Conservation (phyloP, 2,888 invertebrate genomes). For the Sinotaia quadrata region DNA sequence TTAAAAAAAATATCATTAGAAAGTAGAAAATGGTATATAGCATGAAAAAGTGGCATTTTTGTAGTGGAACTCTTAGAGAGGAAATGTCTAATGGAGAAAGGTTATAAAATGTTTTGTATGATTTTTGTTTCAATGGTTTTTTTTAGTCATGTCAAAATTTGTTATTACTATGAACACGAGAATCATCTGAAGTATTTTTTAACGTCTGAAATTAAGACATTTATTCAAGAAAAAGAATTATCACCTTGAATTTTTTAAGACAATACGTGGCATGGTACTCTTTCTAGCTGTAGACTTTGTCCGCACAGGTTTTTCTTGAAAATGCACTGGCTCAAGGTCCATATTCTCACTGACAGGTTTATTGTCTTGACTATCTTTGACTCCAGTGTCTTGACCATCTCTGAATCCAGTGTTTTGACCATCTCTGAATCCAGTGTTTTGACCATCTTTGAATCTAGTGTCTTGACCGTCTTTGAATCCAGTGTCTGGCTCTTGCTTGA, state of each 20-base stretch:
- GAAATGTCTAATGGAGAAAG: too few species aligned
- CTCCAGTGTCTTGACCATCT: not conserved
- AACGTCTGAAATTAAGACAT: too few species aligned
- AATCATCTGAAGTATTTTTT: too few species aligned
- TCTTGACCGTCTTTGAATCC: not conserved
- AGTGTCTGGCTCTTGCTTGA: not conserved
- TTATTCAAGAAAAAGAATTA: not conserved
- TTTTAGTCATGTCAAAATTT: too few species aligned
- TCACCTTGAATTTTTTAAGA: slow-evolving; percentile 7
- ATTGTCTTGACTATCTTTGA: not conserved
- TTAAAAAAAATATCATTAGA: too few species aligned
- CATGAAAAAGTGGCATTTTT: too few species aligned
- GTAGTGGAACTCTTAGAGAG: too few species aligned
- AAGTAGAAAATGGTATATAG: too few species aligned
- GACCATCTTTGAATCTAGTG: not conserved
- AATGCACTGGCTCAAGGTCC: not conserved
- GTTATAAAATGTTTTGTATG: too few species aligned
- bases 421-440: not conserved
- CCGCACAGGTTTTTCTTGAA: not conserved
- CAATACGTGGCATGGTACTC: slow-evolving; percentile 51
- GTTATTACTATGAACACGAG: too few species aligned
- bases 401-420: not conserved
- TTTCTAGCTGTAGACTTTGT: slow-evolving; percentile 54
- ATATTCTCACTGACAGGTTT: not conserved
- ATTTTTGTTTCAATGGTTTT: too few species aligned